Evolutionary conservation across 2,113 vertebrate genomes (phyloP).

Genomic region (Spilogale gracilis): DNA sequence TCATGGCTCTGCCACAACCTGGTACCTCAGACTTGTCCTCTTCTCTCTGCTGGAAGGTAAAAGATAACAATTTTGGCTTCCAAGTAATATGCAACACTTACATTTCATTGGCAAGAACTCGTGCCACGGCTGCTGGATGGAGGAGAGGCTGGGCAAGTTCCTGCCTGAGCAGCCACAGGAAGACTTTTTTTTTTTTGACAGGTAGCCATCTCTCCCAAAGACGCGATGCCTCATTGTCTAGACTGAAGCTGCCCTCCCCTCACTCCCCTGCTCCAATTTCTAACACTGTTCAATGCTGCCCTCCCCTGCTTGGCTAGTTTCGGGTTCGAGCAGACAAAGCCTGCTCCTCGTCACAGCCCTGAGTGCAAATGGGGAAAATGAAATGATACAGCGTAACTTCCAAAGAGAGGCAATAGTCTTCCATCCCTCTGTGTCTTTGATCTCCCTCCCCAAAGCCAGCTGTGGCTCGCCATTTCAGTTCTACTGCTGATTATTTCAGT

Average conservation of each 20-base stretch:
- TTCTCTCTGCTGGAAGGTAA: not conserved
- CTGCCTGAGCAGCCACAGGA: not conserved
- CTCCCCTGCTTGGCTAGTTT: not conserved
- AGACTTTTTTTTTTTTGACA: too few species aligned
- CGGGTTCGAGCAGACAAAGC: not conserved
- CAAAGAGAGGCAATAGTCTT: accelerated
- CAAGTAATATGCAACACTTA: not conserved
- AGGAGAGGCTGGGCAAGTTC: not conserved
- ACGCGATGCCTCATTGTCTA: accelerated
- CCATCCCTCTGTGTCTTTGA: not conserved
- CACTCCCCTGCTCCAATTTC: not conserved
- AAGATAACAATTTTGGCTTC: not conserved
- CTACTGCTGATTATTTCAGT: not conserved
- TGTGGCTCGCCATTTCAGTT: accelerated
- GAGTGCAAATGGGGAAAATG: accelerated
- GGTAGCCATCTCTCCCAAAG: not conserved
- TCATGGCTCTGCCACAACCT: accelerated
- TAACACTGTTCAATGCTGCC: accelerated
- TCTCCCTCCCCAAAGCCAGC: not conserved
- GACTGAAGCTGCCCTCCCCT: not conserved
- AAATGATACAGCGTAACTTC: too few species aligned
- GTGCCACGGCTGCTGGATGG: accelerated
- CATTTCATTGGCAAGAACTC: not conserved
- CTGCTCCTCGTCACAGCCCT: too few species aligned
- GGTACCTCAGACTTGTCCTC: accelerated